phyloP scores from a whole-genome alignment of 2,113 vertebrate species.

The Genyomyrus donnyi region DNA sequence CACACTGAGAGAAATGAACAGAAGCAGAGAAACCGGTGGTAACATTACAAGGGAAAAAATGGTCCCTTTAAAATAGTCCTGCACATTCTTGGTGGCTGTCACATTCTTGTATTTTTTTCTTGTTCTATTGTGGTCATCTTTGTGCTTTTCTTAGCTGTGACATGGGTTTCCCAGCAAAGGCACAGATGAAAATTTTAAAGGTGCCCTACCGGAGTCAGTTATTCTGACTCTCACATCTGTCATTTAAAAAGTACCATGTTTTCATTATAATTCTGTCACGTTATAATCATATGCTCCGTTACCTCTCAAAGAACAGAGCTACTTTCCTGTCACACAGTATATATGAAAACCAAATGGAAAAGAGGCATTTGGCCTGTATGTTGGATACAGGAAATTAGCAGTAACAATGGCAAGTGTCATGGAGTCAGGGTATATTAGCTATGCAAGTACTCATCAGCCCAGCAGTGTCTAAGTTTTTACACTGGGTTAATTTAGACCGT shows the following conservation, averaged over 20 bases:
- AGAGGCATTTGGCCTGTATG: neutral
- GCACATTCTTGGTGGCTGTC: neutral
- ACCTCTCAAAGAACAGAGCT: neutral
- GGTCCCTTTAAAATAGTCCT: neutral
- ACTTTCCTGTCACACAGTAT: neutral
- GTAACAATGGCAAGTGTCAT: neutral
- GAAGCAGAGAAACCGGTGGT: neutral
- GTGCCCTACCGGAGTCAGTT: neutral
- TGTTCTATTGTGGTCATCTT: neutral
- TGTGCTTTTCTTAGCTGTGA: neutral
- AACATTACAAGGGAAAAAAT: neutral
- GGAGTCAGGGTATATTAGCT: neutral
- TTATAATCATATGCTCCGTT: neutral
- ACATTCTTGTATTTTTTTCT: neutral
- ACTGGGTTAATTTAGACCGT: neutral
- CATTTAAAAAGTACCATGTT: neutral
- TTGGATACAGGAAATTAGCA: neutral
- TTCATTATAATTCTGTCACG: neutral
- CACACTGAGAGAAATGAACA: neutral
- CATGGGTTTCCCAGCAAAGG: neutral
- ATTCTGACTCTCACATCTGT: neutral
- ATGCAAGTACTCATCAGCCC: neutral
- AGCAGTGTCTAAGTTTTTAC: neutral
- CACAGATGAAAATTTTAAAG: neutral
- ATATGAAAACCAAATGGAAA: neutral